Evolutionary conservation across 1,140 invertebrate species (phyloP).

Genomic region (Diachasmimorpha longicaudata): DNA sequence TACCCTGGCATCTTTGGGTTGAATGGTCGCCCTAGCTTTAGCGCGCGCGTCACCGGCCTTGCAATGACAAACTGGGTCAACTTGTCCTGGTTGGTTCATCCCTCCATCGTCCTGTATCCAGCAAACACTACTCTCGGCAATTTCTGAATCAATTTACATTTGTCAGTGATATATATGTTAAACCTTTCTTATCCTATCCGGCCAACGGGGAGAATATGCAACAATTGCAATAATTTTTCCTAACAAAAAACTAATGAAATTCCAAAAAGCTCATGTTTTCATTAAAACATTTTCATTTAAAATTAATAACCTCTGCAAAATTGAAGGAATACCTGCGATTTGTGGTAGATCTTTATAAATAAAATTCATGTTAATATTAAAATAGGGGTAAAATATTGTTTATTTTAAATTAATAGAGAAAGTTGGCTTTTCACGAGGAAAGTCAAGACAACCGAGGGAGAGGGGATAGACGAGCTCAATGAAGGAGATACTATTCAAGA

Average conservation of each 20-base stretch:
- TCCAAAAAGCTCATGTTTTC: no score
- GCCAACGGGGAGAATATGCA: no score
- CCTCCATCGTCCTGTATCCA: not conserved
- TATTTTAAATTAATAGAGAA: no score
- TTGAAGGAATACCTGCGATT: no score
- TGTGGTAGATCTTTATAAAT: no score
- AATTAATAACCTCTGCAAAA: no score
- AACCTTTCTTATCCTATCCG: no score
- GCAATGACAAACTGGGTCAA: not conserved
- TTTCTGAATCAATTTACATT: not conserved
- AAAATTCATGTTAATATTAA: no score
- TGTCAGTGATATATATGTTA: not conserved
- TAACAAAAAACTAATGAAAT: no score
- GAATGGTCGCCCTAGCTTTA: not conserved
- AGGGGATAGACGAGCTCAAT: not conserved
- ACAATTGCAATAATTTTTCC: no score
- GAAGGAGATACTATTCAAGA: conserved; percentile 5
- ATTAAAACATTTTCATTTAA: no score
- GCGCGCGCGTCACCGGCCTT: not conserved
- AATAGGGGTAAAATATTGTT: no score
- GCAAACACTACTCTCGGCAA: not conserved
- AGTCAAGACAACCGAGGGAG: not conserved
- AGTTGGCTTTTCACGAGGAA: not conserved
- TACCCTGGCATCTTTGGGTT: not conserved
- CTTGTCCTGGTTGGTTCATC: not conserved